Percentiles rank a stretch among this genome's conserved stretches.
Evolutionary conservation across 2,888 invertebrate genomes (phyloP).

Genomic region (Tortricodes alternella): DNA sequence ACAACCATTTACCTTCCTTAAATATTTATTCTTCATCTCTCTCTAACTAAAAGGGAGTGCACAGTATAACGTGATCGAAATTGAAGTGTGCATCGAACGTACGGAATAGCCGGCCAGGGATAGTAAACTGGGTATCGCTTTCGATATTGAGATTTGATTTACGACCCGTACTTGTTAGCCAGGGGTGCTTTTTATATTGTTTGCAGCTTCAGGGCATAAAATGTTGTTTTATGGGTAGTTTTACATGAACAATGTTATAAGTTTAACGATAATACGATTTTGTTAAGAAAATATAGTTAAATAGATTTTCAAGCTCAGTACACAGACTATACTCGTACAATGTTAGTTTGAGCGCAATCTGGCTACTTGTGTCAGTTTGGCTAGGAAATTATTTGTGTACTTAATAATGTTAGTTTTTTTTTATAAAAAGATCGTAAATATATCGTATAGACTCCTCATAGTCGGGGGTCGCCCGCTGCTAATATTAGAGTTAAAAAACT

Average conservation of each 20-base stretch:
- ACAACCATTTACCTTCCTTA: background rate
- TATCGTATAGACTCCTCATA: too few relatives aligned
- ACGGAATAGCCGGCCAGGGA: conserved; percentile 10
- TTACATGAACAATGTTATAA: background rate
- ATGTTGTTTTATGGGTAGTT: background rate
- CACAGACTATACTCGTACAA: too few relatives aligned
- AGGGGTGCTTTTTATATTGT: conserved; percentile 9
- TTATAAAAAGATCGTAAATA: too few relatives aligned
- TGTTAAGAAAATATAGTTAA: too few relatives aligned
- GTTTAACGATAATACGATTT: too few relatives aligned
- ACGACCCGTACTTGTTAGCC: conserved; percentile 21
- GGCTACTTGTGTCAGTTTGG: too few relatives aligned
- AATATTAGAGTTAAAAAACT: too few relatives aligned
- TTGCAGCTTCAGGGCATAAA: conserved; percentile 7
- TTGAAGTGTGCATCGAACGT: background rate
- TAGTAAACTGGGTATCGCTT: conserved; percentile 25
- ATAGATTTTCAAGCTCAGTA: too few relatives aligned
- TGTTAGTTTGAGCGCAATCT: too few relatives aligned
- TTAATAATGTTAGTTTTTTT: too few relatives aligned
- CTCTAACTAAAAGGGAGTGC: background rate
- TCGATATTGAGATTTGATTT: conserved; percentile 29
- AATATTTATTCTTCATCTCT: background rate
- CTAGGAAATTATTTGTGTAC: too few relatives aligned
- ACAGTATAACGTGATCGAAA: background rate
- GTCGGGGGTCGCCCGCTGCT: too few relatives aligned